These are phyloP conservation scores for Setophaga coronata DNA, from an alignment of 2,113 vertebrate genomes.

Conservation along the genomic window DNA sequence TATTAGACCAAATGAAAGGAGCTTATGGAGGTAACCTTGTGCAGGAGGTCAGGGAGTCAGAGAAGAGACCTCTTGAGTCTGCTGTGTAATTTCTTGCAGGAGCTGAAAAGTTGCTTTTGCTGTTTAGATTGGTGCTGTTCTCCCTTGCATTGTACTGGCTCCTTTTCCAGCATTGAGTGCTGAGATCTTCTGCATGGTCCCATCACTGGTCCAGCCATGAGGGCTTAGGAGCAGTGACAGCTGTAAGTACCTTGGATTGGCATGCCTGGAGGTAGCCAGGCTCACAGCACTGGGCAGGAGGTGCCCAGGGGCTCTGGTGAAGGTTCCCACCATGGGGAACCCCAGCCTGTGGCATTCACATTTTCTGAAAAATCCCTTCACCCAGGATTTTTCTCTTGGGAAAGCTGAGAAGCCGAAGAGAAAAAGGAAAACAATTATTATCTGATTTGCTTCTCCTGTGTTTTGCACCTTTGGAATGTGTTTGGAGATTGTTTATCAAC, in stretches of 20 bases:
- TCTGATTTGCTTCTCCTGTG: no score
- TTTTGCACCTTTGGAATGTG: no score
- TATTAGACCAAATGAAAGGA: slow-evolving; percentile 19
- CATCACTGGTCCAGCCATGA: fast-evolving
- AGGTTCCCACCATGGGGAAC: background rate
- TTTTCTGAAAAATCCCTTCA: no score
- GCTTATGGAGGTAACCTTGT: background rate
- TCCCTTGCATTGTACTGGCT: background rate
- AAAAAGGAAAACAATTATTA: no score
- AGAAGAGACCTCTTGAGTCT: background rate
- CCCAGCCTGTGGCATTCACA: no score
- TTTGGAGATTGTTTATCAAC: no score
- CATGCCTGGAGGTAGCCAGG: background rate
- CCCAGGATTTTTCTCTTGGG: no score
- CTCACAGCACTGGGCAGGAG: background rate
- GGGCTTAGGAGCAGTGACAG: background rate
- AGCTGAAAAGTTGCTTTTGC: background rate
- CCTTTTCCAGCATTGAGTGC: background rate
- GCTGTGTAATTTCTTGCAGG: background rate
- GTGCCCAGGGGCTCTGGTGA: background rate
- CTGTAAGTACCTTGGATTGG: background rate
- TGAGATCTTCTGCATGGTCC: background rate
- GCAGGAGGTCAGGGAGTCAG: background rate
- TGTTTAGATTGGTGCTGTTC: background rate
- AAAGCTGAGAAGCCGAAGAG: no score